Conservation (phyloP, 2,797 vertebrate genomes). For the Lophotriccus pileatus region DNA sequence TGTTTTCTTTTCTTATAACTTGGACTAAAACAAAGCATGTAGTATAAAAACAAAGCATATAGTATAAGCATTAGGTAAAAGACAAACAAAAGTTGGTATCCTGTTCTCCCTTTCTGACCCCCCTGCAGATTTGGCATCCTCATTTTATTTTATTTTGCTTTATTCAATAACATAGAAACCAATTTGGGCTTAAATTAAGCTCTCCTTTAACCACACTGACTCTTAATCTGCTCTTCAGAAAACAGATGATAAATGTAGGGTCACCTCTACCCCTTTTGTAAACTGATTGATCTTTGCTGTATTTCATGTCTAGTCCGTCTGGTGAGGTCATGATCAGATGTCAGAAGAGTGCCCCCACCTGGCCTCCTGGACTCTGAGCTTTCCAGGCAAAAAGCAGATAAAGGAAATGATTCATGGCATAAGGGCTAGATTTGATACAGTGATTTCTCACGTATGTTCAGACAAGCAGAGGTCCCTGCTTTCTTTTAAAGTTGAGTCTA, state of each 20-base stretch:
- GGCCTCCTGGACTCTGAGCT: neutral
- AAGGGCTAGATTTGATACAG: neutral
- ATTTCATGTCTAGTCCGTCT: neutral
- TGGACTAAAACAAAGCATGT: neutral
- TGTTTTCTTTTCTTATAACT: neutral
- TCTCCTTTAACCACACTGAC: neutral
- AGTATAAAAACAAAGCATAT: neutral
- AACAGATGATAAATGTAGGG: neutral
- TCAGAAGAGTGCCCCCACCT: neutral
- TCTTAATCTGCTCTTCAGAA: neutral
- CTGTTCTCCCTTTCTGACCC: neutral
- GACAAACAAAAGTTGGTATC: neutral
- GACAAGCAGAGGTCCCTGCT: neutral
- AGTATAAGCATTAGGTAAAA: neutral
- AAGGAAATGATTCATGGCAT: neutral
- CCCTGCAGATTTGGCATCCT: neutral
- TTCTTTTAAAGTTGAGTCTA: neutral
- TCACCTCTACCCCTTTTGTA: neutral
- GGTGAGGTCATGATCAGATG: neutral
- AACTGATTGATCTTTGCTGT: neutral
- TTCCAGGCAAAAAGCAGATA: neutral
- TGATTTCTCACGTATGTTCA: neutral
- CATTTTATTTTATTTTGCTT: neutral
- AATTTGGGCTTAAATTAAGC: neutral
- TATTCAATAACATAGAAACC: neutral